phyloP scores from a whole-genome alignment of 1,140 invertebrate genomes.

The Brachionus paranguensis region DNA sequence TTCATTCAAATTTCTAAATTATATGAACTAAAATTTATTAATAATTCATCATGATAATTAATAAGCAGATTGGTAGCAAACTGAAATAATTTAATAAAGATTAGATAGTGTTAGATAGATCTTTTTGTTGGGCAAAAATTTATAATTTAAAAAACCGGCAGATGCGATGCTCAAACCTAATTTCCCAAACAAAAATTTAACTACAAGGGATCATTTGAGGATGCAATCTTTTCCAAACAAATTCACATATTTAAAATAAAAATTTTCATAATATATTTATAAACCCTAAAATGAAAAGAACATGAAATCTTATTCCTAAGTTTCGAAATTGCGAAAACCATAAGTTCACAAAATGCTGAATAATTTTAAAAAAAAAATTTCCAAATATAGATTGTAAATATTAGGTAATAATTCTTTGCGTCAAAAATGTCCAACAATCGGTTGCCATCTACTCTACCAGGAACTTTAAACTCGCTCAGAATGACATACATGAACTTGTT shows the following conservation, averaged over 20 bases:
- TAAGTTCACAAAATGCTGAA: neutral
- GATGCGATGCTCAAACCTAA: neutral
- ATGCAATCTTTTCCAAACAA: neutral
- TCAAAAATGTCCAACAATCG: neutral
- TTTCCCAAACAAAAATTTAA: neutral
- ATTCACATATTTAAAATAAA: neutral
- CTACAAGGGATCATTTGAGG: neutral
- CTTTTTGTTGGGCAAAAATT: neutral
- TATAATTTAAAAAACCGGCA: neutral
- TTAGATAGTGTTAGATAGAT: no score
- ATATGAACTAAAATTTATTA: no score
- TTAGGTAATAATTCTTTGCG: neutral
- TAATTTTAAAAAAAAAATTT: no score
- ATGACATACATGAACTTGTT: conserved; percentile 37
- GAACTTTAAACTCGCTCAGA: neutral
- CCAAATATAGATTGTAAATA: neutral
- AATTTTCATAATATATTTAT: neutral
- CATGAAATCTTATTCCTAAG: neutral
- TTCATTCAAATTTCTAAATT: no score
- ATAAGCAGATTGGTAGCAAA: no score
- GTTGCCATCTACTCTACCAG: neutral
- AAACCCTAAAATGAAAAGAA: neutral
- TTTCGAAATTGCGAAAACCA: neutral
- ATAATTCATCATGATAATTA: no score
- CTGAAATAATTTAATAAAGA: no score